phyloP scores from a whole-genome alignment of 2,888 invertebrate species.

The Tolmerus cingulatus region DNA sequence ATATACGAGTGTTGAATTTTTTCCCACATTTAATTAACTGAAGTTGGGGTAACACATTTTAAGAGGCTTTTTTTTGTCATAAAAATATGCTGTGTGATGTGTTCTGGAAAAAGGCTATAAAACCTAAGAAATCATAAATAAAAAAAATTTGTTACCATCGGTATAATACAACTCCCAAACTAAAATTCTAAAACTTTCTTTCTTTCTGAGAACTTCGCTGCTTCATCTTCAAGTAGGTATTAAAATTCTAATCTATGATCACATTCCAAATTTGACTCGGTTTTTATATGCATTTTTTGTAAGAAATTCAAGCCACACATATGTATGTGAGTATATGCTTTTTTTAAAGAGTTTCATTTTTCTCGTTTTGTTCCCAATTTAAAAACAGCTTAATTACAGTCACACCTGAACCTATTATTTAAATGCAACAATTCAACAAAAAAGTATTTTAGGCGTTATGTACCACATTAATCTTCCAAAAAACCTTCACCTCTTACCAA shows the following conservation, averaged over 20 bases:
- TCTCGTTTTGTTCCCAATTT: not conserved
- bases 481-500: not conserved
- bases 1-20: not conserved
- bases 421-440: not conserved
- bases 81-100: too few species aligned
- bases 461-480: not conserved
- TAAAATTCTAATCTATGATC: too few species aligned
- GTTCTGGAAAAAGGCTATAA: too few species aligned
- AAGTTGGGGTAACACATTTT: not conserved
- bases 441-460: not conserved
- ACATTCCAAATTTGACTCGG: too few species aligned
- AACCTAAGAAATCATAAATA: too few species aligned
- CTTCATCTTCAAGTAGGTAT: too few species aligned
- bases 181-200: not conserved
- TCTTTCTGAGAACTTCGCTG: too few species aligned
- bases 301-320: not conserved
- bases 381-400: not conserved
- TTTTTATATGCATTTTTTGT: too few species aligned
- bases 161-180: not conserved
- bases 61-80: too few species aligned
- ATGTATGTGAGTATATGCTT: not conserved
- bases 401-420: not conserved
- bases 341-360: not conserved
- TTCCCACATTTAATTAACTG: not conserved
- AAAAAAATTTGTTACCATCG: too few species aligned